Evolutionary conservation across 2,113 vertebrate genomes (phyloP), one percentile per base, ranked within the genome.

Genomic region (Cebidichthys violaceus): DNA sequence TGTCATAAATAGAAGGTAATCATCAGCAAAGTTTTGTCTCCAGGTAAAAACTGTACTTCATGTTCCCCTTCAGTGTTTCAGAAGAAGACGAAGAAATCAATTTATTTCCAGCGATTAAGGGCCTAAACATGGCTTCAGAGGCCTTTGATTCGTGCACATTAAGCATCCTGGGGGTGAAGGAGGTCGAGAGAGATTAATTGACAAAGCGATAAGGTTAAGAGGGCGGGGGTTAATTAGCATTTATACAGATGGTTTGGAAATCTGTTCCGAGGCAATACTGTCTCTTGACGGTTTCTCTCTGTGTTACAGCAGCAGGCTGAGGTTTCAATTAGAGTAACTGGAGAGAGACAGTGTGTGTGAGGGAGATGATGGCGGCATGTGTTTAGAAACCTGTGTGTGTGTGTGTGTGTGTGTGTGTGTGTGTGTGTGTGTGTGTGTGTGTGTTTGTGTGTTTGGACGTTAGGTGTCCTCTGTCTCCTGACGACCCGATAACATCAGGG

Each of bases 401-500:
- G 35, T 15, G 13, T 79, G 79, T 47, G 45, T 24, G 37, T 66
- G 69, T 77, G 33, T 10, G 8, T 79, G 79, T 47, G 37, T 24
- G 37, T 66, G 64, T 74, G 33, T 8, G 4, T 79, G 79, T 47
- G 45, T 24, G 35, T 66, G 68, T 77, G 33, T 8, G 4, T 79
- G 79, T 64, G 86, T 80, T 81, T 78, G 78, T 86, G 68, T 77
- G 33, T 13, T 10, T 79, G 79, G 41, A 50, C 29, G 37, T 66
- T 29, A 15, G 6, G 67, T 79, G 77, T 81, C 81, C 77, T 84
- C 75, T 75, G 64, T 18, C 64, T 70, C 65, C 72, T 78, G 69
- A 70, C 61, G 59, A n/a, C 71, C 69, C 27, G 87, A 87, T 86
- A 86, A 77, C 74, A 72, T 87, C 83, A 1, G 52, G 52, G 27